Base-by-base conservation (phyloP, 2,113 vertebrate genomes). In the Neogobius melanostomus region DNA sequence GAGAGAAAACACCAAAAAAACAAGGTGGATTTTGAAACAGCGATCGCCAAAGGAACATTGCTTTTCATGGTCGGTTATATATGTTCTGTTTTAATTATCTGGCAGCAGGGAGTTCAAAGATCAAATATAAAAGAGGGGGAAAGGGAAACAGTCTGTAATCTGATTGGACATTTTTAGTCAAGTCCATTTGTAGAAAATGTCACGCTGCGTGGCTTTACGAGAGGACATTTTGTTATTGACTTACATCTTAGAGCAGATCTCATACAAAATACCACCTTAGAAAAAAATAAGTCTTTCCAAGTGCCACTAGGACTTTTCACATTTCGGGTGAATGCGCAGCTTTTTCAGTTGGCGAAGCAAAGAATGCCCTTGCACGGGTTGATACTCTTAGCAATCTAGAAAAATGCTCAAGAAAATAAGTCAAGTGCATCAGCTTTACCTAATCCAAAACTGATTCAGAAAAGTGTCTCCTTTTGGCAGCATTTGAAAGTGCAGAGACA, bases 61-160 rank as follows among this genome's bases (percentile, higher is more conserved):
- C 84, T 79, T 88, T 90, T 87, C 79, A 87, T 87, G 88, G 88
- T 85, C 71, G 85, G 90, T 89, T 90, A 90, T 78, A 90, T 86
- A 86, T 78, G 86, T 83, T 83, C 75, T 84, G 91, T 87, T 87
- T 83, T 89, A 82, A 36, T 79, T 85, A 85, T 87, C 90, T 86
- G 83, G 72, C 81, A 63, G 72, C 79, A 80, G 86, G 85, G 81
- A 74, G 85, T 78, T 71, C 57, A 47, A 59, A 78, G 78, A 68
- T 75, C 80, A 81, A 82, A 82, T 64, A 82, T 16, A 76, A 74
- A 46, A 15, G 53, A 77, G 66, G 11, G 48, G 54, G 78, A 82
- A 82, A 69, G 66, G 66, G 2, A 12, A 50, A 50, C 12, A 82
- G 81, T 80, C 70, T 72, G 73, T 83, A 82, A 65, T 54, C 76